Evolutionary conservation across 1,140 invertebrate genomes (phyloP).

Genomic region (Diachasma alloeum): DNA sequence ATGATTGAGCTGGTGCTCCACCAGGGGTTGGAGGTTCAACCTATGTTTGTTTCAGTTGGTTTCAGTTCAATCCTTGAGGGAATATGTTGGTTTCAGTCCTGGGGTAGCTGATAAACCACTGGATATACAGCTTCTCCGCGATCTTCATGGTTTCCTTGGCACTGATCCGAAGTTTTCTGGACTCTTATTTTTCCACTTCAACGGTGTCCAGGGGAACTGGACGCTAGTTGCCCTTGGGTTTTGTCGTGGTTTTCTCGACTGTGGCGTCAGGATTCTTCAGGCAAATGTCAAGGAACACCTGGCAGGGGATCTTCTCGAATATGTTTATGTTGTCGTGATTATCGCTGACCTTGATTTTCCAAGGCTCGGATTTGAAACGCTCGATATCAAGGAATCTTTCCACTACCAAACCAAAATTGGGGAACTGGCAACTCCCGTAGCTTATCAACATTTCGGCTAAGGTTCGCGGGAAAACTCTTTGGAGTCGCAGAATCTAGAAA

Average conservation of each 20-base stretch:
- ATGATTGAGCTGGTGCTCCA: conserved; percentile 78
- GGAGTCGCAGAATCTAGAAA: conserved; percentile 93
- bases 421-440: conserved; percentile 98
- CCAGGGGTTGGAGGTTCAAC: conserved; percentile 79
- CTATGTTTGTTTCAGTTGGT: no score
- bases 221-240: conserved; percentile 96
- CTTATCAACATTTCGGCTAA: conserved; percentile 86
- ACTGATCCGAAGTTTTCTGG: conserved; percentile 88
- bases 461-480: conserved; percentile 83
- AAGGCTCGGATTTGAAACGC: conserved; percentile 87
- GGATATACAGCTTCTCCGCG: conserved; percentile 92
- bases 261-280: conserved; percentile 79
- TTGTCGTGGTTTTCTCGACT: conserved; percentile 83
- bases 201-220: conserved; percentile 96
- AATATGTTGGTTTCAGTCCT: conserved; percentile 98
- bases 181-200: conserved; percentile 94
- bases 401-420: conserved; percentile 96
- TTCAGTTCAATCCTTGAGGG: conserved; percentile 90
- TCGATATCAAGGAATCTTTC: conserved; percentile 91
- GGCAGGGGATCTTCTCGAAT: conserved; percentile 87
- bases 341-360: conserved; percentile 89
- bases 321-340: conserved; percentile 77
- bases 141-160: conserved; percentile 96
- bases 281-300: conserved; percentile 82
- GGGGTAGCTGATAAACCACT: conserved; percentile 94